These are phyloP conservation scores for Tamandua tetradactyla DNA, from an alignment of 2,797 vertebrate species.

Conservation along the genomic window DNA sequence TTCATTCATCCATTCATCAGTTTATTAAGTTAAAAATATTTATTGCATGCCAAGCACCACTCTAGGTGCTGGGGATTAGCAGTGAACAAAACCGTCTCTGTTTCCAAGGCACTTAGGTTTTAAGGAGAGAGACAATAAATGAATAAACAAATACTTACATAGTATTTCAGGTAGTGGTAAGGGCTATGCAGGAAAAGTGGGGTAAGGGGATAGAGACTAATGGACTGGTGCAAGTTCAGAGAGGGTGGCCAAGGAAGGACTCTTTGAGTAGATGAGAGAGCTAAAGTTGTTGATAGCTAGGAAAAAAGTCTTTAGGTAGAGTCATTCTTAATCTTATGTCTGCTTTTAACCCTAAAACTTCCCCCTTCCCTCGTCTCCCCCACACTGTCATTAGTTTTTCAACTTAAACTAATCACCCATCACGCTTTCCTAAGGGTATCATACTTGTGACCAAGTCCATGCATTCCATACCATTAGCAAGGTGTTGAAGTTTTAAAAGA, in stretches of 20 bases:
- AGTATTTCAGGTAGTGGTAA: background rate
- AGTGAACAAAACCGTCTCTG: slow-evolving; percentile 25
- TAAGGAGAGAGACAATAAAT: slow-evolving; percentile 39
- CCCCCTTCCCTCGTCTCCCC: background rate
- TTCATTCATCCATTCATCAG: background rate
- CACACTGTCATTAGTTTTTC: background rate
- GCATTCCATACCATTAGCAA: slow-evolving; percentile 1
- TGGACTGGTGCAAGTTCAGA: background rate
- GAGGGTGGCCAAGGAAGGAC: slow-evolving; percentile 2
- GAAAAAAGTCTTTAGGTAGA: slow-evolving; percentile 24
- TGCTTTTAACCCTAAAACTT: slow-evolving; percentile 10
- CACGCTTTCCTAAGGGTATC: background rate
- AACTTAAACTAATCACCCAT: slow-evolving; percentile 32
- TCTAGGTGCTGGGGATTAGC: background rate
- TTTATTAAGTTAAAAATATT: slow-evolving; percentile 36
- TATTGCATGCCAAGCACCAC: slow-evolving; percentile 19
- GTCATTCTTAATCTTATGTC: slow-evolving; percentile 5
- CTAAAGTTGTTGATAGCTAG: slow-evolving; percentile 29
- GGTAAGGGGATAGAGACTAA: background rate
- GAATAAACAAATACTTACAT: slow-evolving; percentile 12
- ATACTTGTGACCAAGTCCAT: background rate
- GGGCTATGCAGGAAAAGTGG: background rate
- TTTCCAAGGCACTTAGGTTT: slow-evolving; percentile 14
- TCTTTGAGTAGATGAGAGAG: slow-evolving; percentile 32
- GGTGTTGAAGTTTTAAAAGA: slow-evolving; percentile 46